Evolutionary conservation across 1,140 invertebrate genomes (phyloP).

Genomic region (Drosophila carrolli): DNA sequence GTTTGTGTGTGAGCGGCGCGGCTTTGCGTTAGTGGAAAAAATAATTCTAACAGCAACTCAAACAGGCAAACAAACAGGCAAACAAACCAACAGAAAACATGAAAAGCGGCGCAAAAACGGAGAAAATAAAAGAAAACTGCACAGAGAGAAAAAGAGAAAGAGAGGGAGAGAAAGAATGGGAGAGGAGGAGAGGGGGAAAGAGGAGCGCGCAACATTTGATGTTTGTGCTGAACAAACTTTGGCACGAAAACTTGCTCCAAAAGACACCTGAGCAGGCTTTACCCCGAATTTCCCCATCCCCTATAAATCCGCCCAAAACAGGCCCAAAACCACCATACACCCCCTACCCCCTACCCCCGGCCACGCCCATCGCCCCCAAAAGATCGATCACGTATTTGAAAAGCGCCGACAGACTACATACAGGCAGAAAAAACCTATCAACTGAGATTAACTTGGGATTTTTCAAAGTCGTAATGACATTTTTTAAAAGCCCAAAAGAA

Average conservation of each 20-base stretch:
- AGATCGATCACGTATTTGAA: constrained; percentile 77
- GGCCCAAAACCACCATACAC: constrained; percentile 7
- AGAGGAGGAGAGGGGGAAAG: background rate
- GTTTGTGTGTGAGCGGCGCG: constrained; percentile 60
- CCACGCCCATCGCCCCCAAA: constrained; percentile 28
- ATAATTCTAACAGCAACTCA: constrained; percentile 82
- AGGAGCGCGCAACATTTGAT: constrained; percentile 68
- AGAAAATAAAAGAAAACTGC: constrained; percentile 31
- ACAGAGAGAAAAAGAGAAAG: constrained; percentile 6
- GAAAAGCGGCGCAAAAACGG: constrained; percentile 74
- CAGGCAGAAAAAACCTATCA: background rate
- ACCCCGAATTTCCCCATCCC: constrained; percentile 19
- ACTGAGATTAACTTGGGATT: too few relatives aligned
- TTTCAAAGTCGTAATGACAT: background rate
- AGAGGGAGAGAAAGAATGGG: background rate
- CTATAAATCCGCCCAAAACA: background rate
- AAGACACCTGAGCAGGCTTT: constrained; percentile 71
- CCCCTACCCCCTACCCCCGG: background rate
- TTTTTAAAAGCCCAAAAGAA: too few relatives aligned
- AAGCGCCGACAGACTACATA: constrained; percentile 48
- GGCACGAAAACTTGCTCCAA: constrained; percentile 74
- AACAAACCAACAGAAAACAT: constrained; percentile 73
- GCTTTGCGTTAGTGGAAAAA: constrained; percentile 79
- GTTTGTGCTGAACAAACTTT: constrained; percentile 78
- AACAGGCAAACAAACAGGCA: constrained; percentile 74